Evolutionary conservation across 2,113 vertebrate species (phyloP), one percentile per base, ranked within the genome.

Genomic region (Actenoides hombroni): DNA sequence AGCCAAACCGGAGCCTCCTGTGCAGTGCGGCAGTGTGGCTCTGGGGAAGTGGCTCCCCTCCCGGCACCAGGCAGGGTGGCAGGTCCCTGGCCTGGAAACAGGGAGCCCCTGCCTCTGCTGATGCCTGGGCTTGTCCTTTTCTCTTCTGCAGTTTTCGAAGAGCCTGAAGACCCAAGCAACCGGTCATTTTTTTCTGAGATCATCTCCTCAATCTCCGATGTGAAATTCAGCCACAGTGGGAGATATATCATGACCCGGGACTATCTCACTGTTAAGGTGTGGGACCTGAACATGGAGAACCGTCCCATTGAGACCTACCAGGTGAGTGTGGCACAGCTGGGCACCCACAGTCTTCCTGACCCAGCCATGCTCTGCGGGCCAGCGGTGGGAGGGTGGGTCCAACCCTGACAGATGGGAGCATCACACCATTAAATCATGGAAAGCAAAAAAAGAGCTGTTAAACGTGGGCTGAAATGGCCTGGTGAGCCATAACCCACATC

Each of bases 251-350:
- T 99, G 99, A 99, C 99, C 86, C 98, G 99, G 89, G 99, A 99
- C 98, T 99, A 99, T 97, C 99, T 99, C 97, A 99, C 99, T 1
- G 98, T 99, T 88, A 99, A 99, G 92, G 99, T 99, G 97, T 99
- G 99, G 99, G 99, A 99, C 97, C 98, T 99, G 84, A 99, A 99
- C 96, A 99, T 99, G 99, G 99, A 99, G 98, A 99, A 99, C 97
- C 98, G 99, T 83, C 99, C 99, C 25, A 98, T 99, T 0, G 99
- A 99, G 98, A 99, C 99, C 18, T 99, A 99, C 98, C 99, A 99
- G 99, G 95, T 96, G 75, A 53, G 90, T 1, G 15, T 14, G 69
- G 83, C 53, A 20, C 4, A 1, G 39, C 39, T 0, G 2, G 79
- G 54, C 25, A 29, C 48, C 5, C 2, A 0, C 51, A 0, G 31